phyloP scores from a whole-genome alignment of 1,140 invertebrate species.

The Trinorchestia longiramus region DNA sequence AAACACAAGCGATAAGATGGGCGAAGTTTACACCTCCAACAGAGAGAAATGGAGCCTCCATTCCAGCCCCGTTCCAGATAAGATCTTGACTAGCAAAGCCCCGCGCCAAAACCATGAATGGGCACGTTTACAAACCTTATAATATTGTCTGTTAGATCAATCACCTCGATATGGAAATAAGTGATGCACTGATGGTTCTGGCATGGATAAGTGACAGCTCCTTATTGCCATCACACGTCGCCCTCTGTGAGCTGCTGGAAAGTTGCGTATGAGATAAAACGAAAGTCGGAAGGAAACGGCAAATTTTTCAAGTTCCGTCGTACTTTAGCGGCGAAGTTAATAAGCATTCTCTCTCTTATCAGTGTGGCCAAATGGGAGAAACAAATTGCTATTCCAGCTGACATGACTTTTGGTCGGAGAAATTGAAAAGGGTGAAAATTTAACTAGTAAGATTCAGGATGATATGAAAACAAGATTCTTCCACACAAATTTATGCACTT shows the following conservation, averaged over 20 bases:
- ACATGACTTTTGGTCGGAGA: not conserved
- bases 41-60: constrained; percentile 21
- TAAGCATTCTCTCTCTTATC: not conserved
- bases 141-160: constrained; percentile 49
- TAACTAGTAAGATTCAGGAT: not conserved
- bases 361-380: not conserved
- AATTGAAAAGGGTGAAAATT: not conserved
- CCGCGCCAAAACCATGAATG: constrained; percentile 33
- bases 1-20: constrained; percentile 47
- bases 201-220: constrained; percentile 46
- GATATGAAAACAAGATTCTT: not conserved
- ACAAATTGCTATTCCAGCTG: not conserved
- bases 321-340: not conserved
- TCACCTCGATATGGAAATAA: constrained; percentile 54
- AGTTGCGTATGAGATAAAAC: not conserved
- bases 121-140: constrained; percentile 50
- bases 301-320: not conserved
- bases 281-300: not conserved
- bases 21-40: constrained; percentile 52
- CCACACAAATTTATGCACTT: not conserved
- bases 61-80: constrained; percentile 3
- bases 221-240: constrained; percentile 43
- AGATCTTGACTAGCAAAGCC: constrained; percentile 36
- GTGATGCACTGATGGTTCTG: constrained; percentile 46
- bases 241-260: not conserved